Percentiles rank a stretch among this genome's conserved stretches.
Evolutionary conservation across 2,113 vertebrate genomes (phyloP).

Genomic region (Bettongia penicillata): DNA sequence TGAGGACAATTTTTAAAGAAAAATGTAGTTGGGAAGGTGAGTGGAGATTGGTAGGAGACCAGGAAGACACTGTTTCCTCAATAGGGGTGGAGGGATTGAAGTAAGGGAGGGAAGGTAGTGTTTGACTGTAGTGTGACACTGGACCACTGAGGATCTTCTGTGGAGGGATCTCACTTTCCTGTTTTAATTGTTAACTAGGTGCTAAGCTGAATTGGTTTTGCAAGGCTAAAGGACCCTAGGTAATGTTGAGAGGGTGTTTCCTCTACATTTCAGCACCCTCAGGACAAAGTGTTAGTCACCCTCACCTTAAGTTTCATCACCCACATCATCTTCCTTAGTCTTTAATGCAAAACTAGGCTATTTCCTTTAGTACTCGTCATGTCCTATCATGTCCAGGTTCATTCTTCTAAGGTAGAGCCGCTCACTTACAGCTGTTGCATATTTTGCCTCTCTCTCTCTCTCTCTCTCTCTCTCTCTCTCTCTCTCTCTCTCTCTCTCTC

Average conservation of each 20-base stretch:
- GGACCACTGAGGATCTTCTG: background rate
- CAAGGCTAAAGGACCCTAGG: background rate
- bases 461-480: too few relatives aligned
- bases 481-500: background rate
- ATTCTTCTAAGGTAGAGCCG: background rate
- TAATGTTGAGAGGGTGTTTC: background rate
- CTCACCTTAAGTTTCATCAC: background rate
- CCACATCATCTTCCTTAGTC: background rate
- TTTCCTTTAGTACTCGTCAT: background rate
- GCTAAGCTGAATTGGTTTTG: background rate
- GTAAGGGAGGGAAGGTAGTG: too few relatives aligned
- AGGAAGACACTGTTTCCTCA: background rate
- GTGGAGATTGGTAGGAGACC: too few relatives aligned
- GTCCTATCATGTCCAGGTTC: background rate
- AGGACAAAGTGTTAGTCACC: background rate
- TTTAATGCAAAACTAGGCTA: background rate
- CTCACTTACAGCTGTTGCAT: background rate
- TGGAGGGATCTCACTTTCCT: background rate
- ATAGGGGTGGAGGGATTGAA: background rate
- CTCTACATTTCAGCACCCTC: background rate
- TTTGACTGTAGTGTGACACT: background rate
- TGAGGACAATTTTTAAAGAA: background rate
- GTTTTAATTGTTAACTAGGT: background rate
- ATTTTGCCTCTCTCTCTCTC: background rate
- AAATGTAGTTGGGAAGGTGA: background rate